Evolutionary conservation across 2,888 invertebrate genomes (phyloP).

Genomic region (Girardia tigrina): DNA sequence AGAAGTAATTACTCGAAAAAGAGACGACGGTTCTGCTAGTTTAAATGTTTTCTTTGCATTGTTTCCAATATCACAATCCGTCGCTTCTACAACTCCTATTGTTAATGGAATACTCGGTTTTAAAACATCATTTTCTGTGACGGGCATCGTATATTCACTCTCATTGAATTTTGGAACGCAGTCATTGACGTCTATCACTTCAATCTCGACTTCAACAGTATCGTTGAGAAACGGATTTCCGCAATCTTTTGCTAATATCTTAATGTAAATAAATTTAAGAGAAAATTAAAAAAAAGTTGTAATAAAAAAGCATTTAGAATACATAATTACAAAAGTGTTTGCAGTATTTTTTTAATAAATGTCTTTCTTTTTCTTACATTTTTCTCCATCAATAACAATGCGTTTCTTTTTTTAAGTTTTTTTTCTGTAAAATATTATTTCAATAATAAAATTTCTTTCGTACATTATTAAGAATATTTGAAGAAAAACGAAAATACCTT

Average conservation of each 20-base stretch:
- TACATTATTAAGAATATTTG: no score
- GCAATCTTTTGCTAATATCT: slow-evolving; percentile 27
- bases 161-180: slow-evolving; percentile 26
- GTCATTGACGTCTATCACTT: slow-evolving; percentile 33
- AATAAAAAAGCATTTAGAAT: no score
- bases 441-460: no score
- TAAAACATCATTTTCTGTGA: neutral
- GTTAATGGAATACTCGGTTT: neutral
- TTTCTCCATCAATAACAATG: no score
- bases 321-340: no score
- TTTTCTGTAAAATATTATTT: no score
- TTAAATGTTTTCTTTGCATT: neutral
- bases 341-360: no score
- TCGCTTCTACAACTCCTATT: neutral
- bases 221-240: slow-evolving; percentile 27
- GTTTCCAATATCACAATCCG: slow-evolving; percentile 8
- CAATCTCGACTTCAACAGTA: slow-evolving; percentile 16
- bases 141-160: neutral
- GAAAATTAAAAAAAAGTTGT: no score
- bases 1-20: neutral
- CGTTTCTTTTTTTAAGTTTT: no score
- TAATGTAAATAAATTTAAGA: neutral
- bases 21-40: neutral
- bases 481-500: no score
- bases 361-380: no score